Conservation (phyloP, 2,888 invertebrate species). For the Sipha maydis region DNA sequence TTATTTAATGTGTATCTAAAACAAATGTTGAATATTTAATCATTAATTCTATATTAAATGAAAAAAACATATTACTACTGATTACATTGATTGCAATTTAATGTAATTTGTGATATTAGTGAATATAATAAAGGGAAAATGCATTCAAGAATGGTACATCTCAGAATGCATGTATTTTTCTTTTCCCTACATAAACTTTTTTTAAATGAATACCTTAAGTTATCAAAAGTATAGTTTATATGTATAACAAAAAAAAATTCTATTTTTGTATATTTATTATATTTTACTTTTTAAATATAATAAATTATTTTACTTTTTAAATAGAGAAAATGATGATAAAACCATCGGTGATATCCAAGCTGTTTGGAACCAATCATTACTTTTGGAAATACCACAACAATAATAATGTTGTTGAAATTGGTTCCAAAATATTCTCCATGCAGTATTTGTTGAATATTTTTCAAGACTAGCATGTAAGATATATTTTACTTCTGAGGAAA, state of each 20-base stretch:
- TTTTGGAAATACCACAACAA: constrained; percentile 31
- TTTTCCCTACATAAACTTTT: too few relatives aligned
- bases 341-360: constrained; percentile 47
- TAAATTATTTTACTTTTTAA: constrained; percentile 49
- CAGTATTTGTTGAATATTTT: constrained; percentile 40
- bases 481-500: constrained; percentile 27
- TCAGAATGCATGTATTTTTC: too few relatives aligned
- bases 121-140: too few relatives aligned
- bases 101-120: too few relatives aligned
- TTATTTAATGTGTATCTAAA: constrained; percentile 33
- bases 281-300: constrained; percentile 7
- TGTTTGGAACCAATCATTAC: constrained; percentile 50
- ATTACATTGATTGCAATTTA: too few relatives aligned
- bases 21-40: not conserved
- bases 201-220: too few relatives aligned
- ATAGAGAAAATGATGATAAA: constrained; percentile 4
- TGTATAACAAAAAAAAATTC: not conserved
- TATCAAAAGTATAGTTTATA: not conserved
- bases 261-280: not conserved
- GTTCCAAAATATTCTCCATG: constrained; percentile 52
- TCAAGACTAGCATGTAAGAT: not conserved
- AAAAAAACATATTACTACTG: not conserved
- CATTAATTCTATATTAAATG: not conserved
- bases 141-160: too few relatives aligned
- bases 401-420: constrained; percentile 44